Conservation (phyloP, 2,797 vertebrate genomes). For the Menidia menidia region DNA sequence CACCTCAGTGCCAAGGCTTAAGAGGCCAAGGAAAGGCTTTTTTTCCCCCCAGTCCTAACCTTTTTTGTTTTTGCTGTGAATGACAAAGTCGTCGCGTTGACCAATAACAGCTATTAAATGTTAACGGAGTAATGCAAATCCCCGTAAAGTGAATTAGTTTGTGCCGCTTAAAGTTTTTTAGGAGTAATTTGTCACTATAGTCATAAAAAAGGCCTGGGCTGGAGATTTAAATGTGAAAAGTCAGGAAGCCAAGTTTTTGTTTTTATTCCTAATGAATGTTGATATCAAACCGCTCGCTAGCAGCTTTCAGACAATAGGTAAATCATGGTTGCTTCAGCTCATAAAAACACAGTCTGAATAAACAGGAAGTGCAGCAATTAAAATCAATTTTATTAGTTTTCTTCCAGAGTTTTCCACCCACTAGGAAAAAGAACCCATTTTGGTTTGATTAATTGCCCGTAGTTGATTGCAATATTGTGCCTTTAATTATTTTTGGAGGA, state of each 20-base stretch:
- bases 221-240: no score
- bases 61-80: not conserved
- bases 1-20: not conserved
- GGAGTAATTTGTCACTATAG: no score
- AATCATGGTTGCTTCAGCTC: not conserved
- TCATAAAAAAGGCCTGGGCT: no score
- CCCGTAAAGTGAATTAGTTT: not conserved
- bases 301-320: not conserved
- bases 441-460: not conserved
- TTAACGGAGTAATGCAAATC: not conserved
- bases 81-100: no score
- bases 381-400: conserved; percentile 7
- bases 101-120: not conserved
- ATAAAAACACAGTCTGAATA: not conserved
- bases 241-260: no score
- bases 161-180: no score
- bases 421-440: not conserved
- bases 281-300: no score
- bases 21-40: not conserved
- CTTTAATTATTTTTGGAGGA: conserved; percentile 4
- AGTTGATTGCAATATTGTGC: conserved; percentile 6
- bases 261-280: no score
- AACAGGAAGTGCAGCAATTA: no score
- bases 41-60: not conserved
- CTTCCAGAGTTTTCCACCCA: no score